These are phyloP conservation scores for Eutrigla gurnardus DNA, from an alignment of 2,797 vertebrate genomes.

Conservation along the genomic window DNA sequence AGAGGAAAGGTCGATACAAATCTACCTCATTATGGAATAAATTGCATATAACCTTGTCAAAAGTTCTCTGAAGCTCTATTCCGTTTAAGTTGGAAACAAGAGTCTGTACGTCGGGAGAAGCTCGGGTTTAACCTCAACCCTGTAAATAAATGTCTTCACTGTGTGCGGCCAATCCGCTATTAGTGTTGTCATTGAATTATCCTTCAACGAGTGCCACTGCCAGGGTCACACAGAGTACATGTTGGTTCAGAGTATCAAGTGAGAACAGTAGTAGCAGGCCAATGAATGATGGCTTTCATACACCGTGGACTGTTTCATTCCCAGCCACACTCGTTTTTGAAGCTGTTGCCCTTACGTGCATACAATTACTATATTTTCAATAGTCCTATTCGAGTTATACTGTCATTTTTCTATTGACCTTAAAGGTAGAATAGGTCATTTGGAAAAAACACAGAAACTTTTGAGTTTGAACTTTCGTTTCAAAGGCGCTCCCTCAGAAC, in stretches of 20 bases:
- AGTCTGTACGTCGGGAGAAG: background rate
- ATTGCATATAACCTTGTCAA: background rate
- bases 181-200: slow-evolving; percentile 64
- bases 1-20: background rate
- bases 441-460: too few species aligned
- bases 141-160: slow-evolving; percentile 44
- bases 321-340: background rate
- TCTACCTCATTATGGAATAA: background rate
- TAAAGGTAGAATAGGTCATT: too few species aligned
- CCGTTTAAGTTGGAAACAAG: background rate
- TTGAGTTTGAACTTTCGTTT: too few species aligned
- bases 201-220: slow-evolving; percentile 49
- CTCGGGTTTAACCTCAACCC: slow-evolving; percentile 5
- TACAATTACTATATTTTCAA: background rate
- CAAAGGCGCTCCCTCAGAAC: too few species aligned
- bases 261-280: slow-evolving; percentile 24
- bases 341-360: too few species aligned
- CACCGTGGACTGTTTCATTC: background rate
- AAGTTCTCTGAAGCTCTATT: background rate
- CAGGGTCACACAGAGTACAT: slow-evolving; percentile 35
- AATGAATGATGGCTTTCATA: slow-evolving; percentile 27
- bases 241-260: slow-evolving; percentile 45
- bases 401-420: background rate
- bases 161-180: slow-evolving; percentile 18
- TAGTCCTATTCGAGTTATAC: background rate